Conservation (phyloP, 1,140 invertebrate genomes). For the Spodoptera litura region DNA sequence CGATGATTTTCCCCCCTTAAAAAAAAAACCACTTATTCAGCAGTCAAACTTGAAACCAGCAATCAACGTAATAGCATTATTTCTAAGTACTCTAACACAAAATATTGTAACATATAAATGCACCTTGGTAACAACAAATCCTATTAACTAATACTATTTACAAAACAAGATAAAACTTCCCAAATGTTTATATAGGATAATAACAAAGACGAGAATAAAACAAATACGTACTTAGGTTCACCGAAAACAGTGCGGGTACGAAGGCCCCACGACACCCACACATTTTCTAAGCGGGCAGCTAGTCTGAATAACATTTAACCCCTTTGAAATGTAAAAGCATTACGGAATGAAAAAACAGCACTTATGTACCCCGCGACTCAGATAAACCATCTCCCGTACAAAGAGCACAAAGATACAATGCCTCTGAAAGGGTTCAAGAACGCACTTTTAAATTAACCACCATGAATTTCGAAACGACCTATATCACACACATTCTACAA, state of each 20-base stretch:
- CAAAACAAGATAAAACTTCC: constrained; percentile 7
- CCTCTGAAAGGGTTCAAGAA: constrained; percentile 86
- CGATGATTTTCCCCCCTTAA: too few species aligned
- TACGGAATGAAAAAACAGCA: constrained; percentile 86
- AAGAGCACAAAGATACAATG: constrained; percentile 86
- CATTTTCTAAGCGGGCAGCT: constrained; percentile 80
- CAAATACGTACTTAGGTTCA: constrained; percentile 51
- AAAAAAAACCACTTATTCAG: too few species aligned
- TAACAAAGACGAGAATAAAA: constrained; percentile 40
- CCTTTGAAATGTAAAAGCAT: constrained; percentile 86
- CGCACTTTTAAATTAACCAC: constrained; percentile 85
- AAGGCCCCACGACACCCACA: constrained; percentile 78
- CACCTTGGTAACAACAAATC: not conserved
- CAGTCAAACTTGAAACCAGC: too few species aligned
- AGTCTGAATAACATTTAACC: constrained; percentile 85
- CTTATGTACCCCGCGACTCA: constrained; percentile 84
- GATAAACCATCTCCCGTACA: constrained; percentile 85
- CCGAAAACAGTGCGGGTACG: constrained; percentile 64
- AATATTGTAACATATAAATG: not conserved
- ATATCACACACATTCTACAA: constrained; percentile 54
- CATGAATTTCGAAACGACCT: constrained; percentile 62
- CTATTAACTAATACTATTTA: constrained; percentile 10
- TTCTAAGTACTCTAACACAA: too few species aligned
- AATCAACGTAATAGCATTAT: too few species aligned
- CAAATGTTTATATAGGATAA: constrained; percentile 42